Base-by-base conservation (phyloP, 1,140 invertebrate species). In the Caerostris darwini region DNA sequence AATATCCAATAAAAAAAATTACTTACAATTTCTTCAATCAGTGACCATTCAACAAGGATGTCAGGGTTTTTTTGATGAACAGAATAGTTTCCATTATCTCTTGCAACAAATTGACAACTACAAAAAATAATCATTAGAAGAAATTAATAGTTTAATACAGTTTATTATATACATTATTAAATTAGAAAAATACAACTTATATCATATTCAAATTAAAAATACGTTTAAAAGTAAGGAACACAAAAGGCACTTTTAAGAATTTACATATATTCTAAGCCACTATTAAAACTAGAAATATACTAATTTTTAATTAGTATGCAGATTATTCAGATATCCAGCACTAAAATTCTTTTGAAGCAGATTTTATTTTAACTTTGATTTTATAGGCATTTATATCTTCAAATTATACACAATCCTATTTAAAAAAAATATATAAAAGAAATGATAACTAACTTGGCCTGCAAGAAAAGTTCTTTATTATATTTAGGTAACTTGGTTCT, bases 101-200 rank as follows among this genome's bases (percentile, higher is more conserved):
- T 97, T 69, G 99, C 98, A 95, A 99, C 97, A 97, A 99, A 99
- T 96, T 99, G 99, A 96, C 98, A 99, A 96, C 98, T 99, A 95
- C 95, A 97, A 97, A 95, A 87, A 95, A 95, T 95, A 95, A 95
- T 53, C 71, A 58, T 34, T 96, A 96, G 96, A 81, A 71, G 3
- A 8, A 53, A 77, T 69, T 19, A 71, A 89, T 50, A 64, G 3
- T 53, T 82, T 77, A 59, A 14, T 81, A 57, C 3, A 87, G 5
- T 34, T 88, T 56, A 67, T 67, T 67, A 67, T 5, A 7, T 7
- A 17, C 10, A 4, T 87, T 87, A 87, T 54, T 90, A 19, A 34
- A 91, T 71, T 8, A 34, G 34, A 34, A 34, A 34, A 34, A 34
- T 34, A 34, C 2, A 34, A 34, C 34, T 34, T 34, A 34, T 34